phyloP scores from a whole-genome alignment of 2,797 vertebrate genomes.

The Gymnocypris eckloni region DNA sequence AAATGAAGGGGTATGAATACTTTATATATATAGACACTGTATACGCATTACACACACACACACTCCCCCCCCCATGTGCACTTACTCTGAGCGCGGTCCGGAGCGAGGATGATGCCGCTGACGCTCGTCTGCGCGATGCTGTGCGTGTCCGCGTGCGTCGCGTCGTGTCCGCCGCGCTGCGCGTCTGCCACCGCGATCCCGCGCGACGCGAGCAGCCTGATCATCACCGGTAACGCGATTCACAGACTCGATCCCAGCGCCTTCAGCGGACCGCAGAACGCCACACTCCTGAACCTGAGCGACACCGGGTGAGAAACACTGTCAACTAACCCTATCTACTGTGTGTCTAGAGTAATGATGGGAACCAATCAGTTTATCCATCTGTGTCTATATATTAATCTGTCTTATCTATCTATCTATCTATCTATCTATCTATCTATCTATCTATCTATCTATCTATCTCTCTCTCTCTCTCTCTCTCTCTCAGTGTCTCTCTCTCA shows the following conservation, averaged over 20 bases:
- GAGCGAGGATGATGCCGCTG: conserved; percentile 41
- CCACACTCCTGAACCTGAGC: conserved; percentile 78
- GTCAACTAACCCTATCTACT: background rate
- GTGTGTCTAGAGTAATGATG: background rate
- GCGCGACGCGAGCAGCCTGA: conserved; percentile 70
- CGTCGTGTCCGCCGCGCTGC: conserved; percentile 75
- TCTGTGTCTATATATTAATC: background rate
- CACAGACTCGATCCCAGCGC: conserved; percentile 69
- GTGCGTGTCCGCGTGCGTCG: conserved; percentile 61
- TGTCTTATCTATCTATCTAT: fast-evolving
- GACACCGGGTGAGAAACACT: conserved; percentile 78
- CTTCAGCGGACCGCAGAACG: conserved; percentile 74
- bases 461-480: background rate
- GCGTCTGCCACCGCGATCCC: conserved; percentile 73
- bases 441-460: fast-evolving
- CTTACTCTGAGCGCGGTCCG: background rate
- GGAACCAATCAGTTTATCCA: too few relatives aligned
- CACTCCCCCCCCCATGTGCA: background rate
- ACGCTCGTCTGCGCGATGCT: conserved; percentile 63
- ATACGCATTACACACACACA: too few relatives aligned
- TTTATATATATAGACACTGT: too few relatives aligned
- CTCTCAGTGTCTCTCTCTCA: background rate
- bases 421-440: fast-evolving
- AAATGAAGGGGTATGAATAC: too few relatives aligned
- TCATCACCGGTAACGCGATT: conserved; percentile 78